Evolutionary conservation across 2,113 vertebrate genomes (phyloP).

Genomic region (Nibea albiflora): DNA sequence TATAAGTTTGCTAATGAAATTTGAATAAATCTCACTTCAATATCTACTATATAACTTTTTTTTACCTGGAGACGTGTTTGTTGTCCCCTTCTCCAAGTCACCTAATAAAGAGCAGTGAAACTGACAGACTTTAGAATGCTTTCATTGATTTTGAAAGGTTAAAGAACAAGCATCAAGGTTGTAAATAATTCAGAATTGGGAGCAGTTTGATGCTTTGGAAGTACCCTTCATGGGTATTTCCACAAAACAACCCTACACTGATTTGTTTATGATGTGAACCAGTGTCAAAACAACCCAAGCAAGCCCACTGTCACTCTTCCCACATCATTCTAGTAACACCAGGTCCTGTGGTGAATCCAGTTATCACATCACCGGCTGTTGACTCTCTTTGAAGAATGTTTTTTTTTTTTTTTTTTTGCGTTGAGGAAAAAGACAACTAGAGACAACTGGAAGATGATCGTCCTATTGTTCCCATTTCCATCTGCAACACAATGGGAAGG

Average conservation of each 20-base stretch:
- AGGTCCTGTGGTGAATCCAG: neutral
- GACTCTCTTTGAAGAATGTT: neutral
- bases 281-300: neutral
- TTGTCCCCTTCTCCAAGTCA: neutral
- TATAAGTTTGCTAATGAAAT: too few species aligned
- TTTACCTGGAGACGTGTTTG: neutral
- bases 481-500: slow-evolving; percentile 37
- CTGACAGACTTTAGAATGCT: neutral
- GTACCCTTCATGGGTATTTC: slow-evolving; percentile 61
- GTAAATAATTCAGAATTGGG: neutral
- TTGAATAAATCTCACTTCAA: too few species aligned
- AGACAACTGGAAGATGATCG: neutral
- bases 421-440: slow-evolving; percentile 2
- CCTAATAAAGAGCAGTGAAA: neutral
- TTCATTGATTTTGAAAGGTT: neutral
- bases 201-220: slow-evolving; percentile 19
- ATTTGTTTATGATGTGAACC: slow-evolving; percentile 31
- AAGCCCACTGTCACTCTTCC: neutral
- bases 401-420: neutral
- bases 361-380: slow-evolving; percentile 5
- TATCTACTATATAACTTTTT: neutral
- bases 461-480: slow-evolving; percentile 15
- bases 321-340: neutral
- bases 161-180: neutral
- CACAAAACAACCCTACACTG: slow-evolving; percentile 17